Evolutionary conservation across 2,113 vertebrate species (phyloP).

Genomic region (Nycticebus coucang): DNA sequence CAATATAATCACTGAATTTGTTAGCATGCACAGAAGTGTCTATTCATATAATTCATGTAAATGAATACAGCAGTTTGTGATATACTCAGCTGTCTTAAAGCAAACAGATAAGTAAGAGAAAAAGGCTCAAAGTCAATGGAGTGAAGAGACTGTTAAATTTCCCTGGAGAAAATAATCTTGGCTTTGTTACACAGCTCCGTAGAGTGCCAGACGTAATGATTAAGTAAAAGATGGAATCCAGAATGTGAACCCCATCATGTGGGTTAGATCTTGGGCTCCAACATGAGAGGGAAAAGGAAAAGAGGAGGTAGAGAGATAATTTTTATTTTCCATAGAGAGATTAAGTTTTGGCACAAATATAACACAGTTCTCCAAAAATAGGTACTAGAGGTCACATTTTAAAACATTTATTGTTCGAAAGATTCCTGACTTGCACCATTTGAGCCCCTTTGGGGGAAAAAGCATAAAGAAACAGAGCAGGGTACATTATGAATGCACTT

Average conservation of each 20-base stretch:
- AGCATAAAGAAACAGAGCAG: neutral
- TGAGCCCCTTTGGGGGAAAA: neutral
- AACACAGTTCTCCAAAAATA: neutral
- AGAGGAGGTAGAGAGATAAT: neutral
- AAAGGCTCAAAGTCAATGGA: constrained; percentile 28
- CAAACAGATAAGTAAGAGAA: constrained; percentile 31
- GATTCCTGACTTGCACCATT: neutral
- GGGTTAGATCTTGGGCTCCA: neutral
- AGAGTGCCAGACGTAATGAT: neutral
- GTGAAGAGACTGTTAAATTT: constrained; percentile 24
- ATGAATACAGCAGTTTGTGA: constrained; percentile 59
- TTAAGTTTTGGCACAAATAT: neutral
- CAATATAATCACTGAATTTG: constrained; percentile 21
- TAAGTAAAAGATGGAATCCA: neutral
- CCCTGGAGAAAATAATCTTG: constrained; percentile 28
- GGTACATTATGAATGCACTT: neutral
- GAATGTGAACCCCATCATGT: neutral
- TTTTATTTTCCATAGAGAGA: neutral
- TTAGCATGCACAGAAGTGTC: constrained; percentile 62
- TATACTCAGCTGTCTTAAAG: constrained; percentile 55
- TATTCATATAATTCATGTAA: constrained; percentile 70
- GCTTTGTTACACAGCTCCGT: neutral
- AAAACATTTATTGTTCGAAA: neutral
- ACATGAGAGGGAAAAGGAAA: neutral
- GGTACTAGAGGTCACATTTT: neutral